Evolutionary conservation across 2,797 vertebrate genomes (phyloP), one percentile per base, ranked within the genome.

Genomic region (Myotis planiceps): DNA sequence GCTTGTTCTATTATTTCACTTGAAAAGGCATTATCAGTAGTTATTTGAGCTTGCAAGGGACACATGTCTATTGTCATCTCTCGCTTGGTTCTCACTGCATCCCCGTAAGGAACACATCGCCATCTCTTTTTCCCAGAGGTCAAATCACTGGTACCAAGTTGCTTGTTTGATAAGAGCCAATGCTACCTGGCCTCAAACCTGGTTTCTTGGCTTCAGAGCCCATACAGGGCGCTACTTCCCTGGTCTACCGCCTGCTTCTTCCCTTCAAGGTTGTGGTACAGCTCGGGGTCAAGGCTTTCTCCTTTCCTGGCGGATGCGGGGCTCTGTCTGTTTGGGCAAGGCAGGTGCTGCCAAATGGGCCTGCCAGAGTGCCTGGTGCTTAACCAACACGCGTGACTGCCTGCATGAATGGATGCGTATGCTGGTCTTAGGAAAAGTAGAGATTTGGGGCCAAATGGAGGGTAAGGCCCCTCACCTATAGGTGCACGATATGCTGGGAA

Each of bases 161-260:
- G 49, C 65, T 94, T 32, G 13, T 60, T 87, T 92, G 19, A 29
- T 21, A 81, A 60, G 21, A 87, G 6, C 32, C 65, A 71, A 2
- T n/a, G 37, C n/a, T 58, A 75, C 27, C 2, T 89, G 80, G 32
- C 45, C 51, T 87, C 90, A 87, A 13, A 82, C 25, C 49, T 37
- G 27, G 27, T 88, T 83, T 53, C 63, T 78, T 76, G 92, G 58
- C 69, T 92, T 58, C 37, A 39, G 29, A 93, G 23, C 18, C n/a
- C 19, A 1, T 25, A 13, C 32, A 34, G 29, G 55, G 2, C 3
- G 8, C 23, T 10, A 0, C 23, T 49, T 76, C 37, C 76, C 49
- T 49, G n/a, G 34, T 29, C 23, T 13, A 2, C 32, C 1, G 18
- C 21, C 18, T 27, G 4, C 9, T 32, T 2, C 55, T 63, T 74